Evolutionary conservation across 2,113 vertebrate genomes (phyloP).

Genomic region (Apaloderma vittatum): DNA sequence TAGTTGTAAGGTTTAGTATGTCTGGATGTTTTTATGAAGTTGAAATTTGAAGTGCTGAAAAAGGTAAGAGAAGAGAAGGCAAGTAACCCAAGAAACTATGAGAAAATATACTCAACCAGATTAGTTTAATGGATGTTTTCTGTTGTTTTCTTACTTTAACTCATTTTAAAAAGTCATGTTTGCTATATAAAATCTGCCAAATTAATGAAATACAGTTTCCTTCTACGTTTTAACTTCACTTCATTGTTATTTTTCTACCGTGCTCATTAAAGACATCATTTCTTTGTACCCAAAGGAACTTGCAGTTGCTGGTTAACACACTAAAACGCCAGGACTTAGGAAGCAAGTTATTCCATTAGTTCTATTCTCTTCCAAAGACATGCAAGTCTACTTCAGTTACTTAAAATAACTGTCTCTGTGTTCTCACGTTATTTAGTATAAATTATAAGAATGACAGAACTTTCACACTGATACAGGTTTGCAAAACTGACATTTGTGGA

Average conservation of each 20-base stretch:
- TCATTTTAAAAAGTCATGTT: background rate
- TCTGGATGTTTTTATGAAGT: background rate
- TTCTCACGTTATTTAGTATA: background rate
- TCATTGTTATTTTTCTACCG: background rate
- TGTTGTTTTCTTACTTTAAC: background rate
- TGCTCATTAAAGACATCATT: background rate
- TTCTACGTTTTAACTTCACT: constrained; percentile 11
- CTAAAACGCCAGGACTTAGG: background rate
- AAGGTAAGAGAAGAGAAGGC: background rate
- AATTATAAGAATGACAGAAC: background rate
- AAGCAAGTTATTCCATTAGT: background rate
- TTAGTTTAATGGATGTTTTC: background rate
- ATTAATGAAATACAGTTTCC: background rate
- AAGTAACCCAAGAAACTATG: background rate
- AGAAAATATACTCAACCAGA: background rate
- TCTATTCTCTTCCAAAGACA: background rate
- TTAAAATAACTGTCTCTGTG: background rate
- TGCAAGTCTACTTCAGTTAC: background rate
- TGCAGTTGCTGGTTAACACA: background rate
- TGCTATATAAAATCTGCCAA: background rate
- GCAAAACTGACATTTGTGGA: background rate
- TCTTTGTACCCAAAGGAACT: background rate
- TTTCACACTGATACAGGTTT: background rate
- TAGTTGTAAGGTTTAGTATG: background rate
- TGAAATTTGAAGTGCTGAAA: background rate